phyloP scores from a whole-genome alignment of 2,888 invertebrate species.

The Stramonita haemastoma region DNA sequence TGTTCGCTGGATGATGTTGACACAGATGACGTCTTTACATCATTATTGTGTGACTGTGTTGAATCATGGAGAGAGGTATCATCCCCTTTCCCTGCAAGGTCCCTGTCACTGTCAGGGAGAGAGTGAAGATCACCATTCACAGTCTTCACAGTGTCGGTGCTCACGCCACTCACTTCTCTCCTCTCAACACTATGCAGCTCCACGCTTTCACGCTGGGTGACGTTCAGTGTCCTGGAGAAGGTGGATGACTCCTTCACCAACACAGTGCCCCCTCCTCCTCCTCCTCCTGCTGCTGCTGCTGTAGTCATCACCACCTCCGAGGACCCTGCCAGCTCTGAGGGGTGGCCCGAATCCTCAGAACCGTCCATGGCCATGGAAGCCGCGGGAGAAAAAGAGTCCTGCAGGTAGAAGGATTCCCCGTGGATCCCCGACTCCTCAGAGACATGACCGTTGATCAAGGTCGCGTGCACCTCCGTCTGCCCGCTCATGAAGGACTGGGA shows the following conservation, averaged over 20 bases:
- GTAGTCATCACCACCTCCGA: slow-evolving; percentile 14
- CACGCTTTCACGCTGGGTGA: background rate
- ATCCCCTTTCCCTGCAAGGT: background rate
- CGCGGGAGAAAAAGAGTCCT: background rate
- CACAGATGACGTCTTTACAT: background rate
- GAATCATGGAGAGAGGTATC: no score
- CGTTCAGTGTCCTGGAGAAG: background rate
- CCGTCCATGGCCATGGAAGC: background rate
- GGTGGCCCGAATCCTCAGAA: background rate
- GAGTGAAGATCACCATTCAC: background rate
- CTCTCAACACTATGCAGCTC: background rate
- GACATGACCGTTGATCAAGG: slow-evolving; percentile 11
- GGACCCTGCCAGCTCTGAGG: slow-evolving; percentile 7
- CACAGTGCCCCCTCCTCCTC: background rate
- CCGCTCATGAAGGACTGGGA: background rate
- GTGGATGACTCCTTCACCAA: background rate
- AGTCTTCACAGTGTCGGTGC: background rate
- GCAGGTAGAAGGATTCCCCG: background rate
- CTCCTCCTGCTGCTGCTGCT: no score
- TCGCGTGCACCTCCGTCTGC: background rate
- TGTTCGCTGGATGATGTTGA: background rate
- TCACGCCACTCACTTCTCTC: background rate
- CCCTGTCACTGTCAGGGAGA: background rate
- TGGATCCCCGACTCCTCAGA: background rate
- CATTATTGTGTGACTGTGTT: no score